A percentile compares a stretch with the other conserved stretches of the same genome.
These are phyloP conservation scores for Sternarchorhynchus goeldii DNA, from an alignment of 2,797 vertebrate genomes.

Conservation along the genomic window DNA sequence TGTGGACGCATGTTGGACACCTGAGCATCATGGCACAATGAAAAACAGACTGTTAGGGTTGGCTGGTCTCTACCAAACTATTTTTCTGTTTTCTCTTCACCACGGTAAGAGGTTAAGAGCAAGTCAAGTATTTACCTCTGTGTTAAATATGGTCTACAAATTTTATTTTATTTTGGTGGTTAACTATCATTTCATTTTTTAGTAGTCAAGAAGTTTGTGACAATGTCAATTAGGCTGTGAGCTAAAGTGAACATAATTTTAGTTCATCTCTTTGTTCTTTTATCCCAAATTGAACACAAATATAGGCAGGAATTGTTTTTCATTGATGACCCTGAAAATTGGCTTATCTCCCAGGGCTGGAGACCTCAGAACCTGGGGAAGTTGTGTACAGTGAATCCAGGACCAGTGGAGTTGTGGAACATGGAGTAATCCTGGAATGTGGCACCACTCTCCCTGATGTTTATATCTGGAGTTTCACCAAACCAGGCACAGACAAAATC, in stretches of 20 bases:
- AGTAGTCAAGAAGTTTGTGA: too few relatives aligned
- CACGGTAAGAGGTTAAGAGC: constrained; percentile 67
- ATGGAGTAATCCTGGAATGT: constrained; percentile 81
- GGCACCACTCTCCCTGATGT: constrained; percentile 68
- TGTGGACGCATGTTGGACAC: constrained; percentile 55
- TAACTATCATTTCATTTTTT: too few relatives aligned
- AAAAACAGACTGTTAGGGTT: constrained; percentile 73
- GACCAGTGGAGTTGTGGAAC: constrained; percentile 77
- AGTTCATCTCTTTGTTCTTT: too few relatives aligned
- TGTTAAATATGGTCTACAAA: too few relatives aligned
- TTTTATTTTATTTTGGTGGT: too few relatives aligned
- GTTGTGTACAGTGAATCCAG: constrained; percentile 68
- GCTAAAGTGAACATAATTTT: too few relatives aligned
- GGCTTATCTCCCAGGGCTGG: constrained; percentile 61
- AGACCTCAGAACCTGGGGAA: constrained; percentile 65
- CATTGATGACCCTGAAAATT: too few relatives aligned
- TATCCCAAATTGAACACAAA: too few relatives aligned
- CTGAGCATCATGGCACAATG: constrained; percentile 81
- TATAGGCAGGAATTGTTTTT: too few relatives aligned
- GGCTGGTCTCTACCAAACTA: constrained; percentile 65
- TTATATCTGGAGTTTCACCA: constrained; percentile 87
- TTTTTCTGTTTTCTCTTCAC: constrained; percentile 55
- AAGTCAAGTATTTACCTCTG: too few relatives aligned
- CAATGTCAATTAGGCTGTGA: too few relatives aligned
- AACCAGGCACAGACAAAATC: constrained; percentile 69